Base-by-base conservation (phyloP, 64 coral and sea anemone species). In the Pocillopora damicornis region DNA sequence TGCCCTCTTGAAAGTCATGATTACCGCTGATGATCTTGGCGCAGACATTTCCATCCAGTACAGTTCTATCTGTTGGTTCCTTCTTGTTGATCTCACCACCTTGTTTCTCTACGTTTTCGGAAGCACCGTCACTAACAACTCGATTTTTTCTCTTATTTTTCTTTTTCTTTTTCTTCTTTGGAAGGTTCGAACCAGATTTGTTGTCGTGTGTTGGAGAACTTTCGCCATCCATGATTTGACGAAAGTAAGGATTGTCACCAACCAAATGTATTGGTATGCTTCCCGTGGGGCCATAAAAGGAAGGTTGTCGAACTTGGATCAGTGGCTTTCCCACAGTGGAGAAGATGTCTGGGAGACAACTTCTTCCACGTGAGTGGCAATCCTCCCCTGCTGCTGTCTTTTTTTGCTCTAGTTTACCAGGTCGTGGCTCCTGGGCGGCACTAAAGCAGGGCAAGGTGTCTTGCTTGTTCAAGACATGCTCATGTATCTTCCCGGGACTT, bases 251-350 rank as follows among this genome's bases (percentile, higher is more conserved):
- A 14, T 10, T 58, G 11, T 60, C 80, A 0, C 30, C 16, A 2
- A 56, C 37, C 4, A 25, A 20, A 26, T 11, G n/a, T 5, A 38
- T 22, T 10, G 20, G 17, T 10, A n/a, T 72, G 5, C 68, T 72
- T n/a, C 65, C 56, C 13, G 56, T 25, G 9, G 81, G 45, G 0
- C 22, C 13, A 15, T 73, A 12, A 45, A 58, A 42, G 26, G 81
- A 45, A 9, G 42, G 37, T 72, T 85, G 81, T 23, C 56, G 69
- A 56, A 23, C n/a, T 58, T 85, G 63, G 23, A 85, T 45, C 15
- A 85, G 51, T 37, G 81, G 68, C 65, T 85, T 85, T 25, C 81
- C 81, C 20, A 36, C 37, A 73, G 67, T 85, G 11, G 81, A 73
- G 17, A 72, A 73, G 25, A 85, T 72, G 22, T 85, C 64, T 15